Evolutionary conservation across 2,888 invertebrate species (phyloP).

Genomic region (Dryadula phaetusa): DNA sequence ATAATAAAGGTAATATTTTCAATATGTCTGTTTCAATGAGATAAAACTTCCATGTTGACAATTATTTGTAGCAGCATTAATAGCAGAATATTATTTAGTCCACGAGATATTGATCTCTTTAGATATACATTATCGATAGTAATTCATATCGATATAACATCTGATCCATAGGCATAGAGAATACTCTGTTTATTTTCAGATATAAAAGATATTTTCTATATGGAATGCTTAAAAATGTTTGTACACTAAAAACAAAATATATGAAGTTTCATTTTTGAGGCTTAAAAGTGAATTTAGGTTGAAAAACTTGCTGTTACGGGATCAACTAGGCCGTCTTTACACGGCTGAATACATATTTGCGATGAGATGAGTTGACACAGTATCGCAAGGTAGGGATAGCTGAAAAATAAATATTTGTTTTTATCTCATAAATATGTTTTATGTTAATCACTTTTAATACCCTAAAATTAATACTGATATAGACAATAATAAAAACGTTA

Average conservation of each 20-base stretch:
- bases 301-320: constrained; percentile 60
- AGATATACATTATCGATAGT: background rate
- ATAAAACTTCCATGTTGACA: background rate
- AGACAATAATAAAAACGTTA: background rate
- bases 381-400: constrained; percentile 42
- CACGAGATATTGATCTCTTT: constrained; percentile 5
- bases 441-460: background rate
- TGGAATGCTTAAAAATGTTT: background rate
- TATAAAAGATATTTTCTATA: background rate
- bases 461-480: background rate
- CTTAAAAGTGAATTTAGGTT: constrained; percentile 63
- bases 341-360: constrained; percentile 66
- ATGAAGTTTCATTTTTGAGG: constrained; percentile 54
- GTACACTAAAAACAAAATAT: constrained; percentile 44
- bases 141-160: no score
- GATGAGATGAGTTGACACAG: constrained; percentile 70
- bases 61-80: background rate
- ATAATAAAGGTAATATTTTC: no score
- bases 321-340: constrained; percentile 64
- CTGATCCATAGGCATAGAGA: background rate
- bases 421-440: background rate
- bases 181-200: background rate
- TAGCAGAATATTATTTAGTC: background rate
- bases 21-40: background rate
- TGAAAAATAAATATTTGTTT: constrained; percentile 39